These are phyloP conservation scores for Coleophora deauratella DNA, from an alignment of 2,888 invertebrate genomes.

Conservation along the genomic window DNA sequence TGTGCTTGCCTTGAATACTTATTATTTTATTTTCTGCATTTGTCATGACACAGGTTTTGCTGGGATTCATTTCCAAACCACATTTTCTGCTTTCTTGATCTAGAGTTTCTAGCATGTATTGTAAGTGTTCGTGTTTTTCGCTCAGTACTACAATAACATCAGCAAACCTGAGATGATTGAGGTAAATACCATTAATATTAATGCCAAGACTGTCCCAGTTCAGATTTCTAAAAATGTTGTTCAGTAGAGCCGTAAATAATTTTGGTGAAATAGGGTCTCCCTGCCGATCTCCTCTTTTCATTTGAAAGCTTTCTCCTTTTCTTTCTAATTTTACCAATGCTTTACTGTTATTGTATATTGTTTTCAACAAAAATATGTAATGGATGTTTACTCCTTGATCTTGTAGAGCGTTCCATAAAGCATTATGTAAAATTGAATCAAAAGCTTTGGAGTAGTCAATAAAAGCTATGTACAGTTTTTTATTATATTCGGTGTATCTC, in stretches of 20 bases:
- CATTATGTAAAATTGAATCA: constrained; percentile 12
- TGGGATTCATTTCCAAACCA: neutral
- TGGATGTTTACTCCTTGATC: neutral
- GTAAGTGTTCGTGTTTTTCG: neutral
- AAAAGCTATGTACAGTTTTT: constrained; percentile 3
- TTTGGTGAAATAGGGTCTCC: neutral
- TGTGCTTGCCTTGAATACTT: neutral
- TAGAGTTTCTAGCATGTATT: neutral
- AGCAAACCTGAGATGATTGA: constrained; percentile 2
- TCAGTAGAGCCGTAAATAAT: neutral
- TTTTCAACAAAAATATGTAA: too few relatives aligned
- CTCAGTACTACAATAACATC: constrained; percentile 1
- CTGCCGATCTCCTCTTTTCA: neutral
- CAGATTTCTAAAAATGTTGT: neutral
- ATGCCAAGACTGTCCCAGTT: neutral
- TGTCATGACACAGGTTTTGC: constrained; percentile 1
- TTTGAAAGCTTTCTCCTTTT: neutral
- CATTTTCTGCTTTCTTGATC: neutral
- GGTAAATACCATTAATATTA: constrained; percentile 1
- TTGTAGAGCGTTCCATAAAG: neutral
- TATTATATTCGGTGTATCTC: neutral
- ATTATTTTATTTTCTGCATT: neutral
- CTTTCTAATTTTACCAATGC: neutral
- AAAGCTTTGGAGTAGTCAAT: constrained; percentile 14
- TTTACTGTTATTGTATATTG: neutral